These are phyloP conservation scores for Bradysia coprophila DNA, from an alignment of 1,140 invertebrate genomes.

Conservation along the genomic window DNA sequence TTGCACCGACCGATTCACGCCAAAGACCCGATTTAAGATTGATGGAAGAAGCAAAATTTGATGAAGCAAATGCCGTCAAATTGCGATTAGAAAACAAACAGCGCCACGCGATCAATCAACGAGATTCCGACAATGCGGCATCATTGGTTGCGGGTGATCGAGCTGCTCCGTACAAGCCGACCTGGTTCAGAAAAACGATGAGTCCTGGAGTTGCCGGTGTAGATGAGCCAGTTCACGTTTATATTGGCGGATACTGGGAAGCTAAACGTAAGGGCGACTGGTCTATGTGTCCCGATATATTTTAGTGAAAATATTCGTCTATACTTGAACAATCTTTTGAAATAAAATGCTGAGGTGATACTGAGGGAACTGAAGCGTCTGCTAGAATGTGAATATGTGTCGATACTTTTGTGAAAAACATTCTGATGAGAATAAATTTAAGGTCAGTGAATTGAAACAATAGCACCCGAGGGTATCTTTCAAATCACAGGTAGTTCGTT, in stretches of 20 bases:
- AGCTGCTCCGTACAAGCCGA: slow-evolving; percentile 58
- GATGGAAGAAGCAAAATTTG: slow-evolving; percentile 90
- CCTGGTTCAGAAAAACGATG: slow-evolving; percentile 63
- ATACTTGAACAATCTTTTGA: too few relatives aligned
- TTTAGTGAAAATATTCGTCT: too few relatives aligned
- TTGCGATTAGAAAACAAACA: slow-evolving; percentile 81
- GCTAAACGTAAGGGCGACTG: slow-evolving; percentile 74
- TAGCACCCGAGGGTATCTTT: too few relatives aligned
- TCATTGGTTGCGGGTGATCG: slow-evolving; percentile 8
- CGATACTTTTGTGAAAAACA: too few relatives aligned
- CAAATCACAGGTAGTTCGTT: too few relatives aligned
- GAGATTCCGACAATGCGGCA: neutral
- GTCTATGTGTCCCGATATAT: slow-evolving; percentile 47
- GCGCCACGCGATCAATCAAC: slow-evolving; percentile 35
- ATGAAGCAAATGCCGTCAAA: slow-evolving; percentile 84
- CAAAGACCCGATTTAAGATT: slow-evolving; percentile 79
- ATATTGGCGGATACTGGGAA: slow-evolving; percentile 78
- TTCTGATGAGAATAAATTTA: too few relatives aligned
- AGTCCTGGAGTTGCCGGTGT: too few relatives aligned
- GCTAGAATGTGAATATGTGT: too few relatives aligned
- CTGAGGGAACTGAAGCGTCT: too few relatives aligned
- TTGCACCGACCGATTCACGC: slow-evolving; percentile 88
- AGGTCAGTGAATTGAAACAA: too few relatives aligned
- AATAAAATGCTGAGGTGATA: too few relatives aligned
- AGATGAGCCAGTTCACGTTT: slow-evolving; percentile 61